Evolutionary conservation across 2,888 invertebrate genomes (phyloP), one percentile per base, ranked within the genome.

Genomic region (Ectropis crepuscularia): DNA sequence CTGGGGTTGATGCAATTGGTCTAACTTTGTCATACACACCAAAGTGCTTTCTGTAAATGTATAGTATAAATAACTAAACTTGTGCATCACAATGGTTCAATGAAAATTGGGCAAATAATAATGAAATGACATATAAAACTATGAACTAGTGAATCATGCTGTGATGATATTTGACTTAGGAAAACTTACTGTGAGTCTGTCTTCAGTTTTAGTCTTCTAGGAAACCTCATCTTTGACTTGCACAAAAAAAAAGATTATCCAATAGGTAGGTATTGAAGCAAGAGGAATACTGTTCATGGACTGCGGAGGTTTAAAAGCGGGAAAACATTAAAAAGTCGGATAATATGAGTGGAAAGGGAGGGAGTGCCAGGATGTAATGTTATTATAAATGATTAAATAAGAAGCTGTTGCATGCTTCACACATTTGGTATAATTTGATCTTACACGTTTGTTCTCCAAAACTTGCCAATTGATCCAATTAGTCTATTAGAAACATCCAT

Each of bases 1-100:
- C 91, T 10, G 93, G 87, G n/a, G 96, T 95, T 5, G 96, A 94
- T 59, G 88, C 84, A 55, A 94, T 94, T 50, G 96, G 95, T 65
- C 83, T 74, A 6, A 96, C 95, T 70, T 94, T 88, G 43, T 94
- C 92, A 83, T 95, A 96, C 10, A 90, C 85, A 16, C 95, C 95
- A 87, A 94, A 95, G 45, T 79, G 79, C 70, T 83, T 86, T 70
- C 91, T 91, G 71, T 47, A 85, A 82, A 28, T 1, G 16, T 1
- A n/a, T n/a, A n/a, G n/a, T n/a, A n/a, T n/a, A 58, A 63, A n/a
- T 55, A 46, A 46, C 7, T 46, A 16, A 4, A 12, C 16, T 8
- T 4, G 45, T n/a, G 11, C 6, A 11, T 45, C 6, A 5, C 6
- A 45, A n/a, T 4, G 9, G 45, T 45, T 45, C 6, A 6, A n/a